phyloP scores from a whole-genome alignment of 2,888 invertebrate genomes.

The Bombylius discolor region DNA sequence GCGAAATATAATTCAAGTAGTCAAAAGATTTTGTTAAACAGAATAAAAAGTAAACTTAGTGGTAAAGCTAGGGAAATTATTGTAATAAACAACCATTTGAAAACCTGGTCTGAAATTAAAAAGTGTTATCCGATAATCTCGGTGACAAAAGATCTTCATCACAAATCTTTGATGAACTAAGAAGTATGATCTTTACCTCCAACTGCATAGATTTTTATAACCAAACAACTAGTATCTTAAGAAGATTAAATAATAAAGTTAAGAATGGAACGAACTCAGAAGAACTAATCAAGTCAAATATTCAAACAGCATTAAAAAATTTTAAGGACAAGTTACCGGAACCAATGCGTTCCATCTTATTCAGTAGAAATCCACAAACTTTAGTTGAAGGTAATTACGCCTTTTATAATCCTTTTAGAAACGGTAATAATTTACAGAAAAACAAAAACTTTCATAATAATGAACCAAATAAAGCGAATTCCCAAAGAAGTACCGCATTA shows the following conservation, averaged over 20 bases:
- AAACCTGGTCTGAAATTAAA: background rate
- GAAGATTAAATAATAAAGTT: conserved; percentile 6
- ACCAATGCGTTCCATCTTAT: background rate
- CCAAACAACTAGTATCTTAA: background rate
- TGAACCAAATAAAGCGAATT: background rate
- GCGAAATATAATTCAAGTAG: background rate
- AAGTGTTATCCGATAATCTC: background rate
- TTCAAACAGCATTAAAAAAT: background rate
- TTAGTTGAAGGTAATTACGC: background rate
- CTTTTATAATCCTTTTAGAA: background rate
- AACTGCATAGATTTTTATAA: conserved; percentile 1
- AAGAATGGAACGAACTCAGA: background rate
- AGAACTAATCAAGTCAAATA: background rate
- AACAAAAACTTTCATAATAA: background rate
- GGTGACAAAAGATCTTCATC: background rate
- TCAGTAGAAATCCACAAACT: background rate
- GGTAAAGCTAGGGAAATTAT: conserved; percentile 1
- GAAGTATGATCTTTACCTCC: background rate
- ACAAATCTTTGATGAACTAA: background rate
- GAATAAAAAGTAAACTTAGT: conserved; percentile 1
- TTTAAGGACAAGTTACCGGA: background rate
- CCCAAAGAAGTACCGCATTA: background rate
- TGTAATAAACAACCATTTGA: too few relatives aligned
- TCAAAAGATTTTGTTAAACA: background rate
- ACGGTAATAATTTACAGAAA: background rate